These are phyloP conservation scores for Melanocharis versteri DNA, from an alignment of 2,113 vertebrate genomes.

Conservation along the genomic window DNA sequence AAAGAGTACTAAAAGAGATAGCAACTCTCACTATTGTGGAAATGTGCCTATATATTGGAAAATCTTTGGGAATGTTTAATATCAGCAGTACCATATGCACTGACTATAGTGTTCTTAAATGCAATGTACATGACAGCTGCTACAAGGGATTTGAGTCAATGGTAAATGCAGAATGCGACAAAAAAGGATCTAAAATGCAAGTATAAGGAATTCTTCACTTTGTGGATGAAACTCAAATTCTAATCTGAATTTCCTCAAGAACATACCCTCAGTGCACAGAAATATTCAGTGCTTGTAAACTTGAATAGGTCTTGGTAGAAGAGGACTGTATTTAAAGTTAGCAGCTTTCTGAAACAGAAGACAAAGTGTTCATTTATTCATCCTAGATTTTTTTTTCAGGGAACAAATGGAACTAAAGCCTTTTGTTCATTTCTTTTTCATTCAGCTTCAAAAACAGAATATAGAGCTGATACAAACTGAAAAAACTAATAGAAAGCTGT, in stretches of 20 bases:
- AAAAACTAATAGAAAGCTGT: not conserved
- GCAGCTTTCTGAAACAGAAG: not conserved
- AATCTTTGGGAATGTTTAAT: not conserved
- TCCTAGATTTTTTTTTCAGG: not conserved
- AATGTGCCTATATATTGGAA: not conserved
- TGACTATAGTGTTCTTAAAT: not conserved
- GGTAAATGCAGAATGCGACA: not conserved
- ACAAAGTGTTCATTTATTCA: not conserved
- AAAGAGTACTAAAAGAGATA: not conserved
- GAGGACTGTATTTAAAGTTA: not conserved
- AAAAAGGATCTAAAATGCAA: not conserved
- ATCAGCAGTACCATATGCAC: not conserved
- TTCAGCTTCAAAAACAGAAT: not conserved
- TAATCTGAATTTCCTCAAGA: not conserved
- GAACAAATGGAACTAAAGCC: not conserved
- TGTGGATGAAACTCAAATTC: not conserved
- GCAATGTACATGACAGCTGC: not conserved
- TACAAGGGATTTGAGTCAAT: not conserved
- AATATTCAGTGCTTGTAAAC: not conserved
- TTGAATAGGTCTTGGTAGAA: not conserved
- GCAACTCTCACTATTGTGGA: fast-evolving
- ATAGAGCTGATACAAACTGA: not conserved
- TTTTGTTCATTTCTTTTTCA: not conserved
- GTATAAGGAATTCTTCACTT: not conserved
- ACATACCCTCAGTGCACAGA: not conserved